A percentile compares a stretch with the other conserved stretches of the same genome.
These are phyloP conservation scores for Folsomia manolachei DNA, from an alignment of 2,888 invertebrate genomes.

Conservation along the genomic window DNA sequence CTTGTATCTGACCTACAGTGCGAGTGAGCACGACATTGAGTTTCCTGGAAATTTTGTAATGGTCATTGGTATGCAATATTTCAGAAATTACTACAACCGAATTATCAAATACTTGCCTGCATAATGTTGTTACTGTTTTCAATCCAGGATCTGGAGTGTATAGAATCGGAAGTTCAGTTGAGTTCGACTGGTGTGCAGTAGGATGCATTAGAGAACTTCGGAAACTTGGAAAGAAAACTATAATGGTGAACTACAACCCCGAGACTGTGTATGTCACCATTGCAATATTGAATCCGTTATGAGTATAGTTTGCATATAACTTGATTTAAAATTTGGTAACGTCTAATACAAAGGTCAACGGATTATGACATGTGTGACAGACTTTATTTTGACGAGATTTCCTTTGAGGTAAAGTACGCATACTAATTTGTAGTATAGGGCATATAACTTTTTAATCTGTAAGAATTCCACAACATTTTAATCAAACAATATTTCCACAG, in stretches of 20 bases:
- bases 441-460: too few relatives aligned
- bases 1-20: conserved; percentile 96
- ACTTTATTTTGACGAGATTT: conserved; percentile 98
- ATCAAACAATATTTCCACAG: too few relatives aligned
- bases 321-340: neutral
- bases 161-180: conserved; percentile 97
- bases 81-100: neutral
- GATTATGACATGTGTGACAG: conserved; percentile 99
- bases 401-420: conserved; percentile 76
- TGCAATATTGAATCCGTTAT: too few relatives aligned
- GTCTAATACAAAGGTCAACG: conserved; percentile 1
- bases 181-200: conserved; percentile 99
- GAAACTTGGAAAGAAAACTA: conserved; percentile 81
- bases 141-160: conserved; percentile 78
- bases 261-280: too few relatives aligned
- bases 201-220: conserved; percentile 89
- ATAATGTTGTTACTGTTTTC: conserved; percentile 45
- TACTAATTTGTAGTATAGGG: too few relatives aligned
- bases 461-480: too few relatives aligned
- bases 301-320: too few relatives aligned
- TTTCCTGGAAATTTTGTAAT: conserved; percentile 76
- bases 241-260: conserved; percentile 96
- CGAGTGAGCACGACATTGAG: conserved; percentile 70
- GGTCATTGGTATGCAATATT: conserved; percentile 68
- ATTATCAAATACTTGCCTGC: neutral